A percentile compares a stretch with the other conserved stretches of the same genome.
These are phyloP conservation scores for Drosophila baimaii DNA, from an alignment of 1,140 invertebrate genomes.

Conservation along the genomic window DNA sequence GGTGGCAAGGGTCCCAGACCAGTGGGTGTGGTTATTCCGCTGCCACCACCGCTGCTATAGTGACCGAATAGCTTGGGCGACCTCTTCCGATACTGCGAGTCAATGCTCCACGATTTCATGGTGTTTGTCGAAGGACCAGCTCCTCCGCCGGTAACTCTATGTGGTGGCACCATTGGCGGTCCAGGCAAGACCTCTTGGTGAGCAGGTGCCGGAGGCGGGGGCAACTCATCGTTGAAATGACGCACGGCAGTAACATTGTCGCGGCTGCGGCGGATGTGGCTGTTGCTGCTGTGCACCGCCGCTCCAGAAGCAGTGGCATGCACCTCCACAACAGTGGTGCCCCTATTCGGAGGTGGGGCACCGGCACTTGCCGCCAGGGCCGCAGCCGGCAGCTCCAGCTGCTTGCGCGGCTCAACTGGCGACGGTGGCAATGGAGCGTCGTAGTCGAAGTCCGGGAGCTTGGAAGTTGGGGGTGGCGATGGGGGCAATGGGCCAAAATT, in stretches of 20 bases:
- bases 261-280: conserved; percentile 67
- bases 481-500: conserved; percentile 82
- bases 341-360: conserved; percentile 46
- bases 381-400: conserved; percentile 87
- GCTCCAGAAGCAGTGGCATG: conserved; percentile 73
- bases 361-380: conserved; percentile 87
- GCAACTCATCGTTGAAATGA: conserved; percentile 74
- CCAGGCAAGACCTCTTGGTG: conserved; percentile 60
- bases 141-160: conserved; percentile 85
- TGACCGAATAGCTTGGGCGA: conserved; percentile 80
- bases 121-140: conserved; percentile 87
- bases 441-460: conserved; percentile 77
- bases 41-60: conserved; percentile 79
- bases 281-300: conserved; percentile 64
- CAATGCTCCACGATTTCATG: conserved; percentile 92
- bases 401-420: conserved; percentile 84
- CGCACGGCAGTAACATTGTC: conserved; percentile 72
- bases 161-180: conserved; percentile 89
- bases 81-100: conserved; percentile 89
- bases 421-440: conserved; percentile 91
- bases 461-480: conserved; percentile 79
- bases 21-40: conserved; percentile 84
- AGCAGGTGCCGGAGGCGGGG: conserved; percentile 67
- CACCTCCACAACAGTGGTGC: conserved; percentile 71
- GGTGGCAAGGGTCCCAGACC: conserved; percentile 84